phyloP scores from a whole-genome alignment of 2,888 invertebrate species.

The Sialis fuliginosa region DNA sequence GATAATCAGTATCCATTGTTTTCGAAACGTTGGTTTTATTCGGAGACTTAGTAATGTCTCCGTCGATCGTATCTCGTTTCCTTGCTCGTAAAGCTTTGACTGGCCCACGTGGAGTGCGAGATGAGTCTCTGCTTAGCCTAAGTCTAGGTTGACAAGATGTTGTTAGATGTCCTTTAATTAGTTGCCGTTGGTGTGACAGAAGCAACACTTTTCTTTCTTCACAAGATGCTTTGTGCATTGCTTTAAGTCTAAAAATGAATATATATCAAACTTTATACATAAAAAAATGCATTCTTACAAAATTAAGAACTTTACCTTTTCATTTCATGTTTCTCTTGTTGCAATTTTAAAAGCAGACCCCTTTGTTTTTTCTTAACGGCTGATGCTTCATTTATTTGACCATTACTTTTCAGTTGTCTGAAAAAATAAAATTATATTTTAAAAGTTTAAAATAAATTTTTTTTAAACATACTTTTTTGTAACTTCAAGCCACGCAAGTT shows the following conservation, averaged over 20 bases:
- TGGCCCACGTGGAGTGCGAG: too few species aligned
- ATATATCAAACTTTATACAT: neutral
- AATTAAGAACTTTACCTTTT: conserved; percentile 27
- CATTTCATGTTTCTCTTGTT: conserved; percentile 50
- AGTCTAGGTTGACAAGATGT: conserved; percentile 12
- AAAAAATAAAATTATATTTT: conserved; percentile 7
- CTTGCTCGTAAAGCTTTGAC: too few species aligned
- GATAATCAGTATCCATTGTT: too few species aligned
- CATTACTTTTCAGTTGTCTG: conserved; percentile 33
- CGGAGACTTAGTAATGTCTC: too few species aligned
- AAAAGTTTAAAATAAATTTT: conserved; percentile 1
- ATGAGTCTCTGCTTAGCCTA: too few species aligned
- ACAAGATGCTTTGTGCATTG: conserved; percentile 32
- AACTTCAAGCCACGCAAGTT: conserved; percentile 44
- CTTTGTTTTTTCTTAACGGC: conserved; percentile 49
- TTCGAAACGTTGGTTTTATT: too few species aligned
- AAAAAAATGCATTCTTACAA: neutral
- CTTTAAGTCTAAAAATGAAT: conserved; percentile 25
- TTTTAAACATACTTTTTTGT: conserved; percentile 32
- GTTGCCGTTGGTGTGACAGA: conserved; percentile 28
- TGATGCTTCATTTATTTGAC: conserved; percentile 34
- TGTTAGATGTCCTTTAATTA: conserved; percentile 31
- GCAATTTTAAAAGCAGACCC: conserved; percentile 41
- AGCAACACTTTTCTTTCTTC: conserved; percentile 32
- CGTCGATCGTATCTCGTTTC: too few species aligned